phyloP scores from a whole-genome alignment of 2,797 vertebrate genomes.

The Sarcoramphus papa region DNA sequence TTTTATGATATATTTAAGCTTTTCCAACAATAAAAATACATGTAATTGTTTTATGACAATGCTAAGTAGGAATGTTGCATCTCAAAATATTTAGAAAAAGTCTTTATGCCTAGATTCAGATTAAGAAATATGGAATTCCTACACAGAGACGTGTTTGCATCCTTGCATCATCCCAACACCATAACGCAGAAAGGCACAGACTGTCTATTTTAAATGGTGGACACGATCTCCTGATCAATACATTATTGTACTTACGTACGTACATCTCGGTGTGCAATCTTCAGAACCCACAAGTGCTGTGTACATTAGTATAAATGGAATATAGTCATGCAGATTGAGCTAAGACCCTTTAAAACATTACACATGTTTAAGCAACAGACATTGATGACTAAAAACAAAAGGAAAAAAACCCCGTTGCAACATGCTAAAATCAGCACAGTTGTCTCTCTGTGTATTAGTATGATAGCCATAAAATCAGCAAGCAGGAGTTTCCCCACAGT shows the following conservation, averaged over 20 bases:
- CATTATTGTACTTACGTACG: background rate
- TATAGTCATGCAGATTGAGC: background rate
- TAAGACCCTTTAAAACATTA: background rate
- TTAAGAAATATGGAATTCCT: background rate
- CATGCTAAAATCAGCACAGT: slow-evolving; percentile 33
- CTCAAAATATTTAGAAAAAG: background rate
- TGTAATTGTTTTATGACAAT: background rate
- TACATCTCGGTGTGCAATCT: background rate
- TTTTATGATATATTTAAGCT: background rate
- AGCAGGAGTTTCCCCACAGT: slow-evolving; percentile 8
- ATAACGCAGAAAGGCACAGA: background rate
- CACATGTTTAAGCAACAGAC: slow-evolving; percentile 26
- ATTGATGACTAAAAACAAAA: slow-evolving; percentile 6
- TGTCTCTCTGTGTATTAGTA: background rate
- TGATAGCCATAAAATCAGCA: slow-evolving; percentile 33
- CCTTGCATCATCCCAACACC: background rate
- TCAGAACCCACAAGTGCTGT: background rate
- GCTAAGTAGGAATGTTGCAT: background rate
- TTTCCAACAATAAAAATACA: background rate
- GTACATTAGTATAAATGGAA: background rate
- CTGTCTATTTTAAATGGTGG: background rate
- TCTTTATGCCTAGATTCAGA: background rate
- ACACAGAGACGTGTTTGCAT: background rate
- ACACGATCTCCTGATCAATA: background rate
- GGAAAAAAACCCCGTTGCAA: background rate